phyloP scores from a whole-genome alignment of 2,797 vertebrate genomes.

The Pristis pectinata region DNA sequence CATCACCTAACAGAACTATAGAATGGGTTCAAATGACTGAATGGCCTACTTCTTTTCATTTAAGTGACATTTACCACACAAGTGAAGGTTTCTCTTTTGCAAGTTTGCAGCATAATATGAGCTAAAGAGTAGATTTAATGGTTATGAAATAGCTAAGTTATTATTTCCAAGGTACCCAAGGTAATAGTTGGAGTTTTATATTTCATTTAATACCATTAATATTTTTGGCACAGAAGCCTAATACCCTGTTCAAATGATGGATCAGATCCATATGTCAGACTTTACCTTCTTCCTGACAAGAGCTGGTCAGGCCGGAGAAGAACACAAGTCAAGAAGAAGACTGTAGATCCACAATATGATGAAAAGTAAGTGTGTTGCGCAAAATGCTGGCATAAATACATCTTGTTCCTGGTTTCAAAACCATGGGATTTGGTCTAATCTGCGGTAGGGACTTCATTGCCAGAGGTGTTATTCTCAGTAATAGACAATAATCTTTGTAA shows the following conservation, averaged over 20 bases:
- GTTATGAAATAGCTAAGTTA: neutral
- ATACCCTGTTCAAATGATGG: conserved; percentile 68
- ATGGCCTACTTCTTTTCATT: neutral
- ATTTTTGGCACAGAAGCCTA: conserved; percentile 63
- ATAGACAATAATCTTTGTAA: neutral
- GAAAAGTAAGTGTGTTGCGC: conserved; percentile 68
- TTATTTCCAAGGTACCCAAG: neutral
- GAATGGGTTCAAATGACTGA: neutral
- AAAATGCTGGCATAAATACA: neutral
- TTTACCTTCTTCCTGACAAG: conserved; percentile 88
- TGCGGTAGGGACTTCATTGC: neutral
- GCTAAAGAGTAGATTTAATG: neutral
- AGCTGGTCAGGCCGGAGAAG: conserved; percentile 75
- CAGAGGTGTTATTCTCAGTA: neutral
- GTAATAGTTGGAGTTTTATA: neutral
- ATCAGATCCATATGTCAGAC: conserved; percentile 80
- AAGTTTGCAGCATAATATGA: neutral
- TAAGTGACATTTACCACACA: neutral
- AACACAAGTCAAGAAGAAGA: conserved; percentile 77
- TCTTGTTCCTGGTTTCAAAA: neutral
- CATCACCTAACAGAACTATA: neutral
- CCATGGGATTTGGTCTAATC: neutral
- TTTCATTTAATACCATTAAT: neutral
- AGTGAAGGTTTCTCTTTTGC: neutral
- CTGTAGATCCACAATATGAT: conserved; percentile 72